Evolutionary conservation across 2,113 vertebrate genomes (phyloP).

Genomic region (Grammomys dolichurus): DNA sequence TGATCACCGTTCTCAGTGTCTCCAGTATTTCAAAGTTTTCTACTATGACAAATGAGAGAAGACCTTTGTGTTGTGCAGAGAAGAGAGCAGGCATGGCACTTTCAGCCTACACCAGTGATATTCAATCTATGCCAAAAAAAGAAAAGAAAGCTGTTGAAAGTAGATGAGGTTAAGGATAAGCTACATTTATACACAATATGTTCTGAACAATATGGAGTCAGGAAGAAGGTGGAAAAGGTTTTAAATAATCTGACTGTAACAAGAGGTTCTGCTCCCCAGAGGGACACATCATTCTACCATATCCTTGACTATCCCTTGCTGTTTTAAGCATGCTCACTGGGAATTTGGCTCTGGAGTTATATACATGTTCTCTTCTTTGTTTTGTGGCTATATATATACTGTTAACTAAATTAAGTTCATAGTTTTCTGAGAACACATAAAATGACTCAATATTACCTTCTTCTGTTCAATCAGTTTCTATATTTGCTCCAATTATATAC

Average conservation of each 20-base stretch:
- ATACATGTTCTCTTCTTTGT: background rate
- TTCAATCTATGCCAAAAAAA: background rate
- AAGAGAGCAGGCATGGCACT: background rate
- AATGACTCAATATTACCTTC: constrained; percentile 12
- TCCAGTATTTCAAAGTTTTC: background rate
- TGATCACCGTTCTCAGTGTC: background rate
- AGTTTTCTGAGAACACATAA: background rate
- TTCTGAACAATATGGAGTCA: background rate
- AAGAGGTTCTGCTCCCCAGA: background rate
- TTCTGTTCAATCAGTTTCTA: background rate
- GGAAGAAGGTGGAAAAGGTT: background rate
- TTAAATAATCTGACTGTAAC: background rate
- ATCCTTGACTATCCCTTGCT: background rate
- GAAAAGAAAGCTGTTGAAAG: background rate
- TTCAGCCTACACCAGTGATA: background rate
- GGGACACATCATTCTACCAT: background rate
- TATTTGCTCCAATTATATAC: background rate
- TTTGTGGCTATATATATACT: background rate
- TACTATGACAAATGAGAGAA: background rate
- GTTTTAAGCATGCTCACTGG: background rate
- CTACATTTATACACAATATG: background rate
- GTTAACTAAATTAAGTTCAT: constrained; percentile 5
- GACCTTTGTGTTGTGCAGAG: background rate
- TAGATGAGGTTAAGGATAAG: background rate
- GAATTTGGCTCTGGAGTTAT: background rate